These are phyloP conservation scores for Chionis minor DNA, from an alignment of 2,113 vertebrate genomes.

Conservation along the genomic window DNA sequence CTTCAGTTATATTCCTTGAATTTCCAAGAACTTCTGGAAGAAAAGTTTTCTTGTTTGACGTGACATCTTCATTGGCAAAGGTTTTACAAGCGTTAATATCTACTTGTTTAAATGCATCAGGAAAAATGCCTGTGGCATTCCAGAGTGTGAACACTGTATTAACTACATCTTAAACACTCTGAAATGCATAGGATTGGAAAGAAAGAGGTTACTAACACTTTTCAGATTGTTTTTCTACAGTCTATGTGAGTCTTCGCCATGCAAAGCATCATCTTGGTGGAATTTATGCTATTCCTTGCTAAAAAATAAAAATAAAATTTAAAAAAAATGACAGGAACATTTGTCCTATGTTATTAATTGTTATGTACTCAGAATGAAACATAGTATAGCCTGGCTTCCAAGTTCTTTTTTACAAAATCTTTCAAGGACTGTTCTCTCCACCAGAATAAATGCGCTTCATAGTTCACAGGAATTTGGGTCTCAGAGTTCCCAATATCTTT, in stretches of 20 bases:
- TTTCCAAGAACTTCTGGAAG: neutral
- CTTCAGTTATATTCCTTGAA: neutral
- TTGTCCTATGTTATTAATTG: neutral
- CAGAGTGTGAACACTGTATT: neutral
- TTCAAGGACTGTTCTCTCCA: neutral
- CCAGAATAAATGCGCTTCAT: neutral
- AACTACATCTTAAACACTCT: neutral
- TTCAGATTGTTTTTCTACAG: conserved; percentile 8
- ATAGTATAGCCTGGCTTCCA: neutral
- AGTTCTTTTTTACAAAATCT: neutral
- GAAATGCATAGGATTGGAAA: neutral
- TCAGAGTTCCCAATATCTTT: neutral
- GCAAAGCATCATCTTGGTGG: neutral
- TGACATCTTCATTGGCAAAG: conserved; percentile 27
- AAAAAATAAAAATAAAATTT: neutral
- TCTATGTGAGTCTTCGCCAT: neutral
- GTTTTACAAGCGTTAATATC: conserved; percentile 15
- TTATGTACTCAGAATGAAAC: neutral
- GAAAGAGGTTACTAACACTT: neutral
- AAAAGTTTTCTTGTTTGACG: conserved; percentile 6
- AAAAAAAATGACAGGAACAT: neutral
- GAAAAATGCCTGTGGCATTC: neutral
- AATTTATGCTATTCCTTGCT: neutral
- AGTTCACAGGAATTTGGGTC: neutral
- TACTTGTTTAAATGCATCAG: conserved; percentile 3